A percentile compares a stretch with the other conserved stretches of the same genome.
phyloP scores from a whole-genome alignment of 2,113 vertebrate genomes.

The Nanorana parkeri region DNA sequence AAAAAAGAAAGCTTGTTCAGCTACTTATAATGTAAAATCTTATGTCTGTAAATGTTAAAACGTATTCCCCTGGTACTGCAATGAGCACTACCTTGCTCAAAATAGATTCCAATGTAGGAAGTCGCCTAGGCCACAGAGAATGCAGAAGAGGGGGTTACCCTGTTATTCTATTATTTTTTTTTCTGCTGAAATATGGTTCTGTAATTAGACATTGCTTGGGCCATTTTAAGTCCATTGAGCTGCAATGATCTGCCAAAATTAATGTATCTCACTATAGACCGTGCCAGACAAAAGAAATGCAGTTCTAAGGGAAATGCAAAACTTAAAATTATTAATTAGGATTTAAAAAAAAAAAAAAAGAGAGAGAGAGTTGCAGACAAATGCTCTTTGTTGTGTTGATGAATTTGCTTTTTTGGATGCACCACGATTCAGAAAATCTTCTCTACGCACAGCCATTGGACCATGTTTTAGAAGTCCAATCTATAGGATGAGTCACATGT shows the following conservation, averaged over 20 bases:
- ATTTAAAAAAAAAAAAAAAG: neutral
- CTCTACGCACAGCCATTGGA: too few relatives aligned
- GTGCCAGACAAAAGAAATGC: neutral
- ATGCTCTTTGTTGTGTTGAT: conserved; percentile 17
- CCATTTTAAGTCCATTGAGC: neutral
- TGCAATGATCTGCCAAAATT: neutral
- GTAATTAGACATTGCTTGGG: neutral
- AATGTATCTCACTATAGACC: neutral
- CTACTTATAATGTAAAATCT: too few relatives aligned
- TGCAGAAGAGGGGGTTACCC: too few relatives aligned
- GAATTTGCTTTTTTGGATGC: neutral
- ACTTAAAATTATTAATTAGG: conserved; percentile 1
- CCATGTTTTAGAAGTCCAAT: too few relatives aligned
- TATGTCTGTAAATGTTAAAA: too few relatives aligned
- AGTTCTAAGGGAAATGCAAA: neutral
- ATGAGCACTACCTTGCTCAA: too few relatives aligned
- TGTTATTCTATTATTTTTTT: neutral
- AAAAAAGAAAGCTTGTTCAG: too few relatives aligned
- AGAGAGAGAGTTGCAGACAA: neutral
- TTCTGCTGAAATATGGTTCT: neutral
- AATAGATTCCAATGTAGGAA: too few relatives aligned
- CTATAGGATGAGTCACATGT: too few relatives aligned
- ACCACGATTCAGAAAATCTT: too few relatives aligned
- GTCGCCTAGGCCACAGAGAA: too few relatives aligned
- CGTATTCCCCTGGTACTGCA: too few relatives aligned